phyloP scores from a whole-genome alignment of 1,140 invertebrate species.

The Saccostrea cuccullata region DNA sequence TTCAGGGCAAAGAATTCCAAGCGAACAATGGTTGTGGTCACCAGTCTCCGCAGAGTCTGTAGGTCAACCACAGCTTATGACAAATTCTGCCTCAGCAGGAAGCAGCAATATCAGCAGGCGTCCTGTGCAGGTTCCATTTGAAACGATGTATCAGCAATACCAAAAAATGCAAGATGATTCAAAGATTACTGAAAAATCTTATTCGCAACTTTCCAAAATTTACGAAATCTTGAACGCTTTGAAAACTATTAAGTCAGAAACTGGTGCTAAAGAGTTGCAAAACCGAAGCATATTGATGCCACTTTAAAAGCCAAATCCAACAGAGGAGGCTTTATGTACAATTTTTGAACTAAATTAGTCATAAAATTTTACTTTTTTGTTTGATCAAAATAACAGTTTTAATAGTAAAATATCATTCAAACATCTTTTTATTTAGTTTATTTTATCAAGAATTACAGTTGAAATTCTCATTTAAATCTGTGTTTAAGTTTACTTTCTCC shows the following conservation, averaged over 20 bases:
- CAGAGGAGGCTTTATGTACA: neutral
- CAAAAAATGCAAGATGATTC: neutral
- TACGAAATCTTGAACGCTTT: neutral
- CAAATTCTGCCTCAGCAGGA: neutral
- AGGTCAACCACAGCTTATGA: neutral
- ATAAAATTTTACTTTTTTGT: no score
- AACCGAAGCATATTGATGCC: neutral
- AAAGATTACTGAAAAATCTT: neutral
- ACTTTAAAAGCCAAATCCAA: neutral
- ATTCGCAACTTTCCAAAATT: constrained; percentile 10
- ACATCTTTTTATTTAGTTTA: no score
- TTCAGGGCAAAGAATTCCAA: neutral
- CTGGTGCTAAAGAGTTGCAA: neutral
- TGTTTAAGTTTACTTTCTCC: constrained; percentile 42
- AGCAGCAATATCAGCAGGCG: neutral
- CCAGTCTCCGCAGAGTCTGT: neutral
- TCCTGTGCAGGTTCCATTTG: neutral
- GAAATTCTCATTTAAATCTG: no score
- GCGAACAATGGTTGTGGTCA: neutral
- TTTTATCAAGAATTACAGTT: no score
- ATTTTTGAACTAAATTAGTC: no score
- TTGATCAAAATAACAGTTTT: no score
- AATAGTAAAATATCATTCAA: no score
- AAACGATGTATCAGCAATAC: constrained; percentile 21
- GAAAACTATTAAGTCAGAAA: neutral